These are phyloP conservation scores for Sisor rabdophorus DNA, from an alignment of 2,113 vertebrate species.

Conservation along the genomic window DNA sequence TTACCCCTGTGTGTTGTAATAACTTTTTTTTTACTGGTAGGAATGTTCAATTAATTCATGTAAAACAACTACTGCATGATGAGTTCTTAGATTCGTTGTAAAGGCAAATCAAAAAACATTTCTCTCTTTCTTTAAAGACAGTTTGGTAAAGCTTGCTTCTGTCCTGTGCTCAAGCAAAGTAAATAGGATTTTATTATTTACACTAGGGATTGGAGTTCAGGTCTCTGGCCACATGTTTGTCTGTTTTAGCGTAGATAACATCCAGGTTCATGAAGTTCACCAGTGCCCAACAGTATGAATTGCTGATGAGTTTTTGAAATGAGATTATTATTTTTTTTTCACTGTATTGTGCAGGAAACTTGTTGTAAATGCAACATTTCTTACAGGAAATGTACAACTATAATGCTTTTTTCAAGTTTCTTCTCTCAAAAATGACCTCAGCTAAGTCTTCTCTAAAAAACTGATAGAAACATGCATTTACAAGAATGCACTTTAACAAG, in stretches of 20 bases:
- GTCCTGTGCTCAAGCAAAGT: constrained; percentile 8
- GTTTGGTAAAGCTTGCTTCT: not conserved
- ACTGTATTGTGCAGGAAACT: not conserved
- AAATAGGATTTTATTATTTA: constrained; percentile 20
- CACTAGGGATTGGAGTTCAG: constrained; percentile 20
- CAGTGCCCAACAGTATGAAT: no score
- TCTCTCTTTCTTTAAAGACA: not conserved
- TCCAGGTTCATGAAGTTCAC: constrained; percentile 10
- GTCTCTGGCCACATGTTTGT: constrained; percentile 2
- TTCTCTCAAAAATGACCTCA: not conserved
- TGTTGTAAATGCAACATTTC: not conserved
- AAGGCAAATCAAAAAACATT: not conserved
- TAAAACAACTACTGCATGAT: no score
- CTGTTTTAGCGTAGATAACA: not conserved
- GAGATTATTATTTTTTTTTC: not conserved
- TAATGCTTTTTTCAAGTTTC: not conserved
- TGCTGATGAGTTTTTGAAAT: not conserved
- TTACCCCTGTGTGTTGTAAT: no score
- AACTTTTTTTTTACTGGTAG: no score
- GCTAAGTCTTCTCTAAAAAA: not conserved
- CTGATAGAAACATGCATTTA: not conserved
- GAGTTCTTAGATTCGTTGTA: no score
- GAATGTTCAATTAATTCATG: no score
- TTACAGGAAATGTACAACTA: no score
- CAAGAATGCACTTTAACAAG: not conserved